phyloP scores from a whole-genome alignment of 2,888 invertebrate species.

The Eristalis arbustorum region DNA sequence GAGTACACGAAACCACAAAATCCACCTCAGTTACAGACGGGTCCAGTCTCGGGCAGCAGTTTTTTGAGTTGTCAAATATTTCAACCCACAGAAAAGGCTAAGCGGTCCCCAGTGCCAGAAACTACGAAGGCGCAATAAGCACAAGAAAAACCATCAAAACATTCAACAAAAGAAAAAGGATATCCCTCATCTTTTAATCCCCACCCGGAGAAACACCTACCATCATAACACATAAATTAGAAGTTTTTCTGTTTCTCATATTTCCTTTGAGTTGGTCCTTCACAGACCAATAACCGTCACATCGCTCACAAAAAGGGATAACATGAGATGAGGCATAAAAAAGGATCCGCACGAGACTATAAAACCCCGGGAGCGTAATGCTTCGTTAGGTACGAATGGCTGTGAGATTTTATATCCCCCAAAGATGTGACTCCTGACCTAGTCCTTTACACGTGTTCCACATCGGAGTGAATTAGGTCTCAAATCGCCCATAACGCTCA shows the following conservation, averaged over 20 bases:
- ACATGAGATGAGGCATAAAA: not conserved
- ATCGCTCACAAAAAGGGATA: not conserved
- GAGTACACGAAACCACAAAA: too few species aligned
- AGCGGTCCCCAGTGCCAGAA: not conserved
- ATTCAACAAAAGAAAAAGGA: not conserved
- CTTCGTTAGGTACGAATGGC: not conserved
- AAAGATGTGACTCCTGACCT: not conserved
- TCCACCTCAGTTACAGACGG: too few species aligned
- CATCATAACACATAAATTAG: not conserved
- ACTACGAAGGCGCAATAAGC: not conserved
- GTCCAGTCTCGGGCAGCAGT: too few species aligned
- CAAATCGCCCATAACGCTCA: not conserved
- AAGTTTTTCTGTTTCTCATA: not conserved
- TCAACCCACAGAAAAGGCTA: not conserved
- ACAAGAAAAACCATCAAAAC: not conserved
- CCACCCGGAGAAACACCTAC: not conserved
- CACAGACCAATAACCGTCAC: not conserved
- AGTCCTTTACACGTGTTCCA: not conserved
- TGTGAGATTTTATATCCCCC: not conserved
- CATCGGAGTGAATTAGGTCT: not conserved
- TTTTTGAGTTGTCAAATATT: not conserved
- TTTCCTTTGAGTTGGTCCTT: not conserved
- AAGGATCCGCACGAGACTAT: not conserved
- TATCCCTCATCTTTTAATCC: not conserved
- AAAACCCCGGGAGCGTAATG: not conserved